Base-by-base conservation (phyloP, 2,797 vertebrate species). In the Allobates femoralis region DNA sequence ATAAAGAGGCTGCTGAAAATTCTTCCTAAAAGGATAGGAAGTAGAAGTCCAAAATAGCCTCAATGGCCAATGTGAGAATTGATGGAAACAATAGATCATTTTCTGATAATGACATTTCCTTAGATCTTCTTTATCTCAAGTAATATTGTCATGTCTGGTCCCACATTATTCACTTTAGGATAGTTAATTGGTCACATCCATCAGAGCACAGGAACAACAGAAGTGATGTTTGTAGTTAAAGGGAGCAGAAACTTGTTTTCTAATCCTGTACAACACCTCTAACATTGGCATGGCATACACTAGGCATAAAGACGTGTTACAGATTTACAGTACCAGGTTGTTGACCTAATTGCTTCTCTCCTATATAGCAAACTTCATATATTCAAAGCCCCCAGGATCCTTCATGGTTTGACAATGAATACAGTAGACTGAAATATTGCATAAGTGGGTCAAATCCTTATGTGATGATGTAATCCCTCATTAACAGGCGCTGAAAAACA, bases 401-500 rank as follows among this genome's bases (percentile, higher is more conserved):
- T 1, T 19, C 6, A 16, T 69, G 71, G 23, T 7, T 12, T 58
- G 55, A 62, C 23, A 50, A 73, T 75, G 41, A 86, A 81, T 64
- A 74, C 69, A 50, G 41, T 16, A 53, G 66, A 50, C 37, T 66
- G 18, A 64, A 50, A 50, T 77, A 23, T 50, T 55, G 14, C 55
- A 64, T 18, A 86, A 86, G 32, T 82, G 80, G 80, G 85, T 86
- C 85, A 83, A 58, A 55, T 86, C 23, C 16, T 69, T 78, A 58
- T 69, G 51, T 26, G 16, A 7, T 86, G 85, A 86, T 83, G 80
- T 81, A 78, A 86, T 83, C 73, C 73, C 73, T 78, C 37, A 77
- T 83, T 82, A 60, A 41, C 23, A n/a, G 46, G 50, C 62, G n/a
- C 64, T 50, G 67, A 56, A 37, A 79, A 78, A 23, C 19, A 15